Conservation (phyloP, 2,113 vertebrate genomes). For the Carollia perspicillata region DNA sequence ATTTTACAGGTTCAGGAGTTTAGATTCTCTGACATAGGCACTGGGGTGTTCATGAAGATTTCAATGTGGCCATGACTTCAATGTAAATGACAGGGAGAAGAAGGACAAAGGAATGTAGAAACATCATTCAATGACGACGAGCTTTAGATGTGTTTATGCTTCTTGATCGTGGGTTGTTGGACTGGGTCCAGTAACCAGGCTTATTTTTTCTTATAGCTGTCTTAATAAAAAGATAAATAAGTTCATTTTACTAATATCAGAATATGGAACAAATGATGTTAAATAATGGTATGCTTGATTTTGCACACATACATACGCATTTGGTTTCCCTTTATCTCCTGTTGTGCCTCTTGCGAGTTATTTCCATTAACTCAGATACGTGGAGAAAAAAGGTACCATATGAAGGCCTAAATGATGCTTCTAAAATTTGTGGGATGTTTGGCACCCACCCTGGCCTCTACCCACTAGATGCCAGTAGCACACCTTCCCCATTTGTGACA, state of each 20-base stretch:
- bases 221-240: neutral
- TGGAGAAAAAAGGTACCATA: neutral
- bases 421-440: neutral
- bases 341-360: neutral
- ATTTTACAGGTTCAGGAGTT: neutral
- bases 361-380: neutral
- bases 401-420: neutral
- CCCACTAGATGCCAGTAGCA: neutral
- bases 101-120: neutral
- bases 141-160: neutral
- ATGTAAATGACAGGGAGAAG: neutral
- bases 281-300: neutral
- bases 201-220: neutral
- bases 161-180: neutral
- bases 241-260: neutral
- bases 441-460: neutral
- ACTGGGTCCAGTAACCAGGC: neutral
- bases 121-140: neutral
- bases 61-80: neutral
- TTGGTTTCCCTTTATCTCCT: neutral
- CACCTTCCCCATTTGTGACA: neutral
- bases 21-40: neutral
- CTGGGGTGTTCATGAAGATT: neutral
- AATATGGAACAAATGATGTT: neutral
- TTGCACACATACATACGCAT: neutral